These are phyloP conservation scores for Andrena cerasifolii DNA, from an alignment of 1,140 invertebrate genomes.

Conservation along the genomic window DNA sequence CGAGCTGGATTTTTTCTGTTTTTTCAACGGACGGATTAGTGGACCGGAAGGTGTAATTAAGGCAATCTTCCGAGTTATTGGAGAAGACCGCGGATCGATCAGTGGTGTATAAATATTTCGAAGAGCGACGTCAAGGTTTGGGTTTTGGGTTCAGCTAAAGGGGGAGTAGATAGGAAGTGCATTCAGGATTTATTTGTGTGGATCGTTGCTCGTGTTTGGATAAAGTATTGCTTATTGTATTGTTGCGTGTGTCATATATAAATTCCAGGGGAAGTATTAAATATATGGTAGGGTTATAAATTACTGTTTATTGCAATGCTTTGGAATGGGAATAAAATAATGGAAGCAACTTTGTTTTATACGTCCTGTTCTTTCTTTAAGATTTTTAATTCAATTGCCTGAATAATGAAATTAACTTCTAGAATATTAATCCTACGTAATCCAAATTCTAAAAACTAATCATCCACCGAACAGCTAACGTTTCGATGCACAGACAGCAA, in stretches of 20 bases:
- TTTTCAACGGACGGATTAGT: too few relatives aligned
- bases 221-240: constrained; percentile 48
- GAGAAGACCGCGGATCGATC: background rate
- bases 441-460: too few relatives aligned
- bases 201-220: constrained; percentile 40
- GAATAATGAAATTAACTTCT: too few relatives aligned
- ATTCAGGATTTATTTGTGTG: constrained; percentile 25
- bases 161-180: background rate
- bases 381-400: too few relatives aligned
- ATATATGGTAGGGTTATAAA: constrained; percentile 6
- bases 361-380: background rate
- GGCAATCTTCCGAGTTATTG: too few relatives aligned
- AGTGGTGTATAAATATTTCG: background rate
- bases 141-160: constrained; percentile 16
- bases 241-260: constrained; percentile 21
- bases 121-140: background rate
- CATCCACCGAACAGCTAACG: too few relatives aligned
- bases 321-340: background rate
- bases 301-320: constrained; percentile 12
- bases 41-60: too few relatives aligned
- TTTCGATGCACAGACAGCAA: too few relatives aligned
- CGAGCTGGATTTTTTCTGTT: background rate
- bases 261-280: constrained; percentile 27
- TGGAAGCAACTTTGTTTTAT: constrained; percentile 2
- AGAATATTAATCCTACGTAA: too few relatives aligned